A percentile compares a stretch with the other conserved stretches of the same genome.
Evolutionary conservation across 2,888 invertebrate species (phyloP).

Genomic region (Disparrhopalites patrizii): DNA sequence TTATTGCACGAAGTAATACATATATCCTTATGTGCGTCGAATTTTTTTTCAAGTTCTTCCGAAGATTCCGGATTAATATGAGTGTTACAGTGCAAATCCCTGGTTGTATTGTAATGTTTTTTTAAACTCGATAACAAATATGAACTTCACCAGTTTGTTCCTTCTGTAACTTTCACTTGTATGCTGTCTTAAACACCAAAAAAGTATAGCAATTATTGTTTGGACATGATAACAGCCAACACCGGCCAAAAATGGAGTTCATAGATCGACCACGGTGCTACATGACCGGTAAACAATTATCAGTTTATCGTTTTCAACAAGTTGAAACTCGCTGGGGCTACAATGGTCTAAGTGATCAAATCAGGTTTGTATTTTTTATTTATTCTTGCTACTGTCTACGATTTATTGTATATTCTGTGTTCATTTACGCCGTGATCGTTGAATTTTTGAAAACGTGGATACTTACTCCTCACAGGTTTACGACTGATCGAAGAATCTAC

Average conservation of each 20-base stretch:
- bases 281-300: constrained; percentile 73
- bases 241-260: constrained; percentile 63
- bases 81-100: too few relatives aligned
- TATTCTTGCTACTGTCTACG: neutral
- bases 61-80: too few relatives aligned
- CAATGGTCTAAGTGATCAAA: constrained; percentile 74
- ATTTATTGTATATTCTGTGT: too few relatives aligned
- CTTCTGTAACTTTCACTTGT: too few relatives aligned
- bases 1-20: too few relatives aligned
- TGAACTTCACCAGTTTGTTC: too few relatives aligned
- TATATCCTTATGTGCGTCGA: too few relatives aligned
- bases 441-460: neutral
- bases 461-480: constrained; percentile 59
- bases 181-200: too few relatives aligned
- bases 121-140: too few relatives aligned
- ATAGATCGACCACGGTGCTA: constrained; percentile 68
- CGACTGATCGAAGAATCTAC: constrained; percentile 72
- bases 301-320: constrained; percentile 68
- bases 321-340: constrained; percentile 80
- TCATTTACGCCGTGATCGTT: neutral
- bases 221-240: constrained; percentile 20
- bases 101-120: too few relatives aligned
- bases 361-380: constrained; percentile 55
- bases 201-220: too few relatives aligned
- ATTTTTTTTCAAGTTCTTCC: too few relatives aligned